Evolutionary conservation across 2,888 invertebrate genomes (phyloP).

Genomic region (Drosophila subquinaria): DNA sequence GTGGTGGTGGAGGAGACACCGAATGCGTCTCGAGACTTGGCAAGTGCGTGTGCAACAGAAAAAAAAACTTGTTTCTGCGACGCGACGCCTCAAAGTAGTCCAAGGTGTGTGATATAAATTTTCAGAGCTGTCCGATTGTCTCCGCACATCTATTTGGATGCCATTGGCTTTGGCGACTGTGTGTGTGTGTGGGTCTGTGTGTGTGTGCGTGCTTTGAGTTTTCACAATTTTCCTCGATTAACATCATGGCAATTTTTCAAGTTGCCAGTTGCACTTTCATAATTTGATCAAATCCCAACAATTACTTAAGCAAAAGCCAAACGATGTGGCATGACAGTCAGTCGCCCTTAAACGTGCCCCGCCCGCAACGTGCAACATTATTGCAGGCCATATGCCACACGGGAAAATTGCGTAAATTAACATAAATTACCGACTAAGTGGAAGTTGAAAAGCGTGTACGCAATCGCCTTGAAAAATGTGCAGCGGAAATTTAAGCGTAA

Average conservation of each 20-base stretch:
- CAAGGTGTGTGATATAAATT: constrained; percentile 79
- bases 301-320: constrained; percentile 20
- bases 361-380: not conserved
- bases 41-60: constrained; percentile 59
- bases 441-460: constrained; percentile 71
- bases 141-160: constrained; percentile 31
- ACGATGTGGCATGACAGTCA: constrained; percentile 14
- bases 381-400: constrained; percentile 36
- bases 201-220: constrained; percentile 22
- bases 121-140: constrained; percentile 41
- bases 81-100: constrained; percentile 69
- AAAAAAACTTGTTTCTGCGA: constrained; percentile 70
- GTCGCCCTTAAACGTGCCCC: constrained; percentile 8
- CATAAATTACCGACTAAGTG: constrained; percentile 76
- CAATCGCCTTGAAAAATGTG: constrained; percentile 79
- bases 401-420: constrained; percentile 75
- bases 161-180: constrained; percentile 47
- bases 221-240: constrained; percentile 57
- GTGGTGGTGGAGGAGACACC: constrained; percentile 15
- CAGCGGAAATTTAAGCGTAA: constrained; percentile 77
- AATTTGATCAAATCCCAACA: constrained; percentile 31
- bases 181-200: not conserved
- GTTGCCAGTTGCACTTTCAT: constrained; percentile 43
- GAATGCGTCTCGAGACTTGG: constrained; percentile 61
- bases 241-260: constrained; percentile 35